phyloP scores from a whole-genome alignment of 2,113 vertebrate species.

The Serinus canaria region DNA sequence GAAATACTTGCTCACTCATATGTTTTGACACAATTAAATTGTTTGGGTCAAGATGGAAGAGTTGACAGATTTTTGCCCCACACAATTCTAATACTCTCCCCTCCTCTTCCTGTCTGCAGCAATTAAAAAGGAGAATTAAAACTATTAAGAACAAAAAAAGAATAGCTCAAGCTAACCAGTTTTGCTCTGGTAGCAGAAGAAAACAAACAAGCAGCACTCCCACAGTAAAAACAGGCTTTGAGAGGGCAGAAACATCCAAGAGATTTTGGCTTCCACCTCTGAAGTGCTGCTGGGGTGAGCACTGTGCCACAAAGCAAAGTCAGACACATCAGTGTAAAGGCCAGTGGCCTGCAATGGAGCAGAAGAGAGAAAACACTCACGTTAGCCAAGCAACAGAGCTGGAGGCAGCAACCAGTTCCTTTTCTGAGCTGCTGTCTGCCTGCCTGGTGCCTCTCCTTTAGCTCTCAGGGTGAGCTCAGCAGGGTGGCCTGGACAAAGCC shows the following conservation, averaged over 20 bases:
- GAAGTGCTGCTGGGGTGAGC: neutral
- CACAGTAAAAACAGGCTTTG: neutral
- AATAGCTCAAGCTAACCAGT: neutral
- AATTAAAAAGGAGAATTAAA: neutral
- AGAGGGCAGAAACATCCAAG: neutral
- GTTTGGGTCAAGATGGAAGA: neutral
- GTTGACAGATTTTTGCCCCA: neutral
- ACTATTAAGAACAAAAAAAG: neutral
- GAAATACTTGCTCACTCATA: neutral
- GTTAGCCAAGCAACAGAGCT: neutral
- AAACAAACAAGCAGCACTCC: neutral
- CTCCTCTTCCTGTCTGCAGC: neutral
- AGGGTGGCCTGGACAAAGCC: neutral
- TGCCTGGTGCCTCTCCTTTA: neutral
- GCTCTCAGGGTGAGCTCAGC: neutral
- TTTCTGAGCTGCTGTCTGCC: neutral
- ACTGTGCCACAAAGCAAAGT: neutral
- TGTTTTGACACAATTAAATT: neutral
- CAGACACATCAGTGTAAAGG: conserved; percentile 16
- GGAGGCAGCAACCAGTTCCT: neutral
- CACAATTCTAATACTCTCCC: neutral
- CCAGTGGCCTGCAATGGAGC: neutral
- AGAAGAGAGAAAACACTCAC: neutral
- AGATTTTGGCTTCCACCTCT: neutral
- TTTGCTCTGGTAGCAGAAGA: neutral